phyloP scores from a whole-genome alignment of 2,113 vertebrate species.

The Dipodomys merriami region DNA sequence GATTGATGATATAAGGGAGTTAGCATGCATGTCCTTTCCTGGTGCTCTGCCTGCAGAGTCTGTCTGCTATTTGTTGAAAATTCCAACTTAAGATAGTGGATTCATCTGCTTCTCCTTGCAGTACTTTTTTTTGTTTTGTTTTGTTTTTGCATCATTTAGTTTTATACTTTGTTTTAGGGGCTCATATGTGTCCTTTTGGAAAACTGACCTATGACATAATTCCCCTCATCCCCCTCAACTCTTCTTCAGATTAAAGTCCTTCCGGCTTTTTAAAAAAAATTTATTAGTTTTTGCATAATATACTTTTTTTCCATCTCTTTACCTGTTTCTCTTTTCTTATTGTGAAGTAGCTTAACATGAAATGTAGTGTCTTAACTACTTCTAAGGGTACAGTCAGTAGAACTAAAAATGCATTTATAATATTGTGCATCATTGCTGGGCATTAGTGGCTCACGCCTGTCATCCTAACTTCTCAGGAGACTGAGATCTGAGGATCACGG shows the following conservation, averaged over 20 bases:
- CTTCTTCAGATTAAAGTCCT: background rate
- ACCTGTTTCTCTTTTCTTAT: background rate
- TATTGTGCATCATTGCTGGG: background rate
- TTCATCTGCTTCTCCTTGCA: background rate
- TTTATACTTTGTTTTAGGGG: background rate
- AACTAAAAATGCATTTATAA: background rate
- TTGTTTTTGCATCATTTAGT: no score
- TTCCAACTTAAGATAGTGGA: accelerated
- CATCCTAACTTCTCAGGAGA: no score
- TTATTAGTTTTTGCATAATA: accelerated
- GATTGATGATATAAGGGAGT: no score
- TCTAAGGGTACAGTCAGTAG: background rate
- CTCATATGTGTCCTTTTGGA: no score
- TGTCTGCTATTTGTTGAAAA: accelerated
- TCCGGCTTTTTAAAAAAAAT: background rate
- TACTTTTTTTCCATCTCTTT: background rate
- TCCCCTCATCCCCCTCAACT: no score
- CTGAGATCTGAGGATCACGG: no score
- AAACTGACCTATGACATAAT: no score
- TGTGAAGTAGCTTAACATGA: background rate
- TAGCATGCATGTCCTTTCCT: no score
- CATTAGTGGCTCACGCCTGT: no score
- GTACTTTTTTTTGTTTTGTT: no score
- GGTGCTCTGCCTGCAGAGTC: background rate
- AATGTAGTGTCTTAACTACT: background rate